Conservation (phyloP, 2,888 invertebrate genomes). For the Phanerotoma sp. region DNA sequence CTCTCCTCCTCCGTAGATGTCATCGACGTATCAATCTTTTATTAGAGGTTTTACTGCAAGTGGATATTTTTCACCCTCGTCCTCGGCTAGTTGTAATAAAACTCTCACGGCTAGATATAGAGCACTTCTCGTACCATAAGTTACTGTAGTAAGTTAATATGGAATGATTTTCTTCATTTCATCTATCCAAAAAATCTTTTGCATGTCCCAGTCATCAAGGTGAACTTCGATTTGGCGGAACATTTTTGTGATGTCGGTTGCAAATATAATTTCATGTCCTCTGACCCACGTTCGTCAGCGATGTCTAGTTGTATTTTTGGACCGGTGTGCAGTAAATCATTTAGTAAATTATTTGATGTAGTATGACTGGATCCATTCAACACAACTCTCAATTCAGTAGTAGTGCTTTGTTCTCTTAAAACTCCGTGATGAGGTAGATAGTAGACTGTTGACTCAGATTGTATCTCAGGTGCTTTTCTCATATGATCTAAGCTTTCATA, state of each 20-base stretch:
- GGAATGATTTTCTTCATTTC: background rate
- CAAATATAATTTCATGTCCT: slow-evolving; percentile 7
- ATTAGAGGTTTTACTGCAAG: slow-evolving; percentile 14
- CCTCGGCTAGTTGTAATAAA: slow-evolving; percentile 17
- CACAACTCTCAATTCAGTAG: slow-evolving; percentile 46
- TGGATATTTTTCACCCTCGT: slow-evolving; percentile 21
- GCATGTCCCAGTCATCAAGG: slow-evolving; percentile 15
- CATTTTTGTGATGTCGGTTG: slow-evolving; percentile 24
- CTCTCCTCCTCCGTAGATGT: slow-evolving; percentile 18
- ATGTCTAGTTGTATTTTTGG: slow-evolving; percentile 1
- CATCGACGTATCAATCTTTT: slow-evolving; percentile 22
- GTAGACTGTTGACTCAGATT: background rate
- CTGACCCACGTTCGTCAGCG: slow-evolving; percentile 5
- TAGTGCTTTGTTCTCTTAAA: slow-evolving; percentile 40
- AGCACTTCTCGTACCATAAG: slow-evolving; percentile 15
- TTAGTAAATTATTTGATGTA: background rate
- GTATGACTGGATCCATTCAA: slow-evolving; percentile 42
- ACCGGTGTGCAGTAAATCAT: background rate
- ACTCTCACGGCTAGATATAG: slow-evolving; percentile 11
- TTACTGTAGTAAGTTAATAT: slow-evolving; percentile 18
- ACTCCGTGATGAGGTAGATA: slow-evolving; percentile 43
- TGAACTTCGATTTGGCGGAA: slow-evolving; percentile 5
- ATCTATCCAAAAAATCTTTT: slow-evolving; percentile 17
- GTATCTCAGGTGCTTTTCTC: background rate
- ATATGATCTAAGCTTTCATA: slow-evolving; percentile 4